phyloP scores from a whole-genome alignment of 1,140 invertebrate genomes.

The Brachionus paranguensis region DNA sequence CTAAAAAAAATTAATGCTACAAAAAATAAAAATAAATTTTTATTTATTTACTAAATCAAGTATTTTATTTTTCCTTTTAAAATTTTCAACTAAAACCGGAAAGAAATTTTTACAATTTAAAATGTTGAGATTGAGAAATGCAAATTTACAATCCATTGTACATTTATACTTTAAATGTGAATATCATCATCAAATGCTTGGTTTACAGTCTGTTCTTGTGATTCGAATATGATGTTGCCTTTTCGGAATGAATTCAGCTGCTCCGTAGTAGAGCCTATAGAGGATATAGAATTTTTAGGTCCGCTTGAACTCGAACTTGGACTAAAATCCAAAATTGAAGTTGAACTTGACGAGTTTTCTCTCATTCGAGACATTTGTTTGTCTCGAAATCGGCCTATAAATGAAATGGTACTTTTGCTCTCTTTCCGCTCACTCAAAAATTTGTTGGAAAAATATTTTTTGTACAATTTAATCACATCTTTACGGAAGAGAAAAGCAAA shows the following conservation, averaged over 20 bases:
- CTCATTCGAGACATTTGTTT: not conserved
- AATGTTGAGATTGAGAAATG: too few species aligned
- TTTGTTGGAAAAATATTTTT: not conserved
- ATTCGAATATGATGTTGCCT: slow-evolving; percentile 1
- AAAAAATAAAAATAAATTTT: not conserved
- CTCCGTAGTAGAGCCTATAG: not conserved
- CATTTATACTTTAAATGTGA: not conserved
- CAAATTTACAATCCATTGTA: not conserved
- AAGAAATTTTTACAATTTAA: too few species aligned
- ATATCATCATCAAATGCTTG: not conserved
- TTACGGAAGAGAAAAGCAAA: slow-evolving; percentile 14
- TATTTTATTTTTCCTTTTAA: not conserved
- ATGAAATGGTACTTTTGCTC: not conserved
- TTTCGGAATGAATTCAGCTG: not conserved
- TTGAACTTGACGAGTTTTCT: slow-evolving; percentile 26
- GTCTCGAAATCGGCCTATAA: not conserved
- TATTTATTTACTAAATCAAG: not conserved
- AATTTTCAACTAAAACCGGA: too few species aligned
- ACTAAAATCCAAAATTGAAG: slow-evolving; percentile 11
- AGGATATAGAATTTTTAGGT: not conserved
- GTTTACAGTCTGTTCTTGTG: not conserved
- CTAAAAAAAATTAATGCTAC: not conserved
- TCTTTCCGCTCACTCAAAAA: not conserved
- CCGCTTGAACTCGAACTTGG: not conserved
- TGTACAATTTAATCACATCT: slow-evolving; percentile 17